Percentiles rank a stretch among this genome's conserved stretches.
phyloP scores from a whole-genome alignment of 2,113 vertebrate genomes.

The Alethe castanea region DNA sequence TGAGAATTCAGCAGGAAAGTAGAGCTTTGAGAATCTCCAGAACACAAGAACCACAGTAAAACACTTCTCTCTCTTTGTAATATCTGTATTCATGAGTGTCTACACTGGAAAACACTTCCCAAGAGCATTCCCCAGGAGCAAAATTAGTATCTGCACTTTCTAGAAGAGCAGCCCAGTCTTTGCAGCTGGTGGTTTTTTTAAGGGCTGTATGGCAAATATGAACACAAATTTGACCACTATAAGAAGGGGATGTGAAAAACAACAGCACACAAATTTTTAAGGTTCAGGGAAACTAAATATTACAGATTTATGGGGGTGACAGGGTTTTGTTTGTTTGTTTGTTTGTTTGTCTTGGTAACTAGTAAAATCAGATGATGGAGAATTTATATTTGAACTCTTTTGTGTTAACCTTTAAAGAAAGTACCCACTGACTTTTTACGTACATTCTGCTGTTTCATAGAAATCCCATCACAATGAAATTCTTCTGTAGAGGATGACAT shows the following conservation, averaged over 20 bases:
- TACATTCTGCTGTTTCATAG: background rate
- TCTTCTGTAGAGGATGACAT: background rate
- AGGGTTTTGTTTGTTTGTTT: background rate
- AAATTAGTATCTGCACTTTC: background rate
- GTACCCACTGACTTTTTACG: background rate
- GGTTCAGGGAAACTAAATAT: background rate
- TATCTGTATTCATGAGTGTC: background rate
- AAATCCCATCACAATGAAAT: background rate
- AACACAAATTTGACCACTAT: background rate
- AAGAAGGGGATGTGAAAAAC: background rate
- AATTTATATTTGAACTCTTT: background rate
- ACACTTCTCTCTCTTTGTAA: background rate
- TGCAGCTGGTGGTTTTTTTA: background rate
- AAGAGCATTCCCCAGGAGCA: background rate
- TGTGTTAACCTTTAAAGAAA: background rate
- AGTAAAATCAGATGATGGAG: background rate
- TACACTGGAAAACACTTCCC: background rate
- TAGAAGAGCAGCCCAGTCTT: background rate
- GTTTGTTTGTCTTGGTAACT: background rate
- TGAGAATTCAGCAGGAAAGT: background rate
- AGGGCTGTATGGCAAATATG: background rate
- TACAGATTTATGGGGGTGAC: fast-evolving
- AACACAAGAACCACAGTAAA: background rate
- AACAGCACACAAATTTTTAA: background rate
- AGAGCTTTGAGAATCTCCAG: background rate